Evolutionary conservation across 53 echinoderm and acorn worm species (phyloP).

Genomic region (Mesocentrotus franciscanus): DNA sequence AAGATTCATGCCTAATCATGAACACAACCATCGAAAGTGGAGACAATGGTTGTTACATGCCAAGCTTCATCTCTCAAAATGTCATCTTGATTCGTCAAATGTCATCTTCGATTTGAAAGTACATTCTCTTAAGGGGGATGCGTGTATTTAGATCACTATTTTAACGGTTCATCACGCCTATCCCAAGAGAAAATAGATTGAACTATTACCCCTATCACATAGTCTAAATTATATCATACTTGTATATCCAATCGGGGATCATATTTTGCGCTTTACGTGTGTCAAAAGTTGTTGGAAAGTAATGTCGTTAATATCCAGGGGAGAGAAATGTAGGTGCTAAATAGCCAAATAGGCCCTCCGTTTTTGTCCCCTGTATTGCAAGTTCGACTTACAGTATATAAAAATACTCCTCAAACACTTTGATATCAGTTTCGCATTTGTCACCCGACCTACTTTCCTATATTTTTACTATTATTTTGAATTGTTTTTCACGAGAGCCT

Average conservation of each 20-base stretch:
- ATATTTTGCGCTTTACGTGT: neutral
- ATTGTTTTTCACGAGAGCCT: neutral
- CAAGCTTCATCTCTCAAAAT: conserved; percentile 5
- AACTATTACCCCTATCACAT: conserved; percentile 35
- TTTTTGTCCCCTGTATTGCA: conserved; percentile 25
- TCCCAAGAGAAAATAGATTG: neutral
- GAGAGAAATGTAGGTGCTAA: neutral
- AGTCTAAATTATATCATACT: neutral
- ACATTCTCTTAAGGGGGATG: neutral
- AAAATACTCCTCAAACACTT: neutral
- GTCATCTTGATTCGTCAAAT: conserved; percentile 17
- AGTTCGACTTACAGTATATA: neutral
- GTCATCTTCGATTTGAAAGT: conserved; percentile 14
- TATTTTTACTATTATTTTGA: neutral
- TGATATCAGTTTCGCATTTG: neutral
- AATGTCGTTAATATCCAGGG: neutral
- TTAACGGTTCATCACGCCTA: neutral
- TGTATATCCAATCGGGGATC: neutral
- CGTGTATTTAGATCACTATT: neutral
- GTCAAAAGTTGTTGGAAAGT: conserved; percentile 1
- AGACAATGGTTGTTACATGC: conserved; percentile 23
- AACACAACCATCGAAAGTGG: neutral
- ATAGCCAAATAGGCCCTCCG: neutral
- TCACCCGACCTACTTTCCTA: neutral
- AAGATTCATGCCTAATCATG: neutral